These are phyloP conservation scores for Entelurus aequoreus DNA, from an alignment of 2,113 vertebrate species.

Conservation along the genomic window DNA sequence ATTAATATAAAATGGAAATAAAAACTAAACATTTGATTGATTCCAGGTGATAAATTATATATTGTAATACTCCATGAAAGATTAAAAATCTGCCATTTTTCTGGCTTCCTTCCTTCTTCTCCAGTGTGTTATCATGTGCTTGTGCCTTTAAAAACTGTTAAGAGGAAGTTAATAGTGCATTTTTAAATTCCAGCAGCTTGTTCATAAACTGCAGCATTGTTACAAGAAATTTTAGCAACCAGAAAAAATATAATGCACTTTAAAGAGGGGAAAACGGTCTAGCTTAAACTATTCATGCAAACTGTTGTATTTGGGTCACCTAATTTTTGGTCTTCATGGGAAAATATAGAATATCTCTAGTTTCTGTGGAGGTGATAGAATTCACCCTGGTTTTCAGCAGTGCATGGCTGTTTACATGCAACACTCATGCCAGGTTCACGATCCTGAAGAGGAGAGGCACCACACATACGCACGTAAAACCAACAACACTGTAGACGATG, in stretches of 20 bases:
- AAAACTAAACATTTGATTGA: background rate
- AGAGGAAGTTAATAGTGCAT: background rate
- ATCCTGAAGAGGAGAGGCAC: constrained; percentile 81
- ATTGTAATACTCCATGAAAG: background rate
- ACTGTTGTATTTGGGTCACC: background rate
- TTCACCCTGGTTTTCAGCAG: constrained; percentile 22
- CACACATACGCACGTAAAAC: constrained; percentile 81
- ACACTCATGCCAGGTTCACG: constrained; percentile 79
- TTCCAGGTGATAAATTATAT: background rate
- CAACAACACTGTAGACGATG: constrained; percentile 86
- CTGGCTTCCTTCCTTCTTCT: background rate
- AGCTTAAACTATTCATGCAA: background rate
- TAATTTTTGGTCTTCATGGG: no score
- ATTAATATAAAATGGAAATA: constrained; percentile 13
- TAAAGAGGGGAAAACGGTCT: no score
- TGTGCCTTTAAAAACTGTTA: background rate
- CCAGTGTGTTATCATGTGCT: constrained; percentile 1
- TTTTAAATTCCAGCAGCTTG: background rate
- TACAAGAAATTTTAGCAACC: background rate
- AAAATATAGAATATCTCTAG: background rate
- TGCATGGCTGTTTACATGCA: constrained; percentile 18
- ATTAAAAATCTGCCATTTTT: background rate
- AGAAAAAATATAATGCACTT: no score
- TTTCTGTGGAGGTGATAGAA: constrained; percentile 16
- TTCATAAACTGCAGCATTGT: background rate